Base-by-base conservation (phyloP, 2,113 vertebrate genomes). In the Dicentrarchus labrax region DNA sequence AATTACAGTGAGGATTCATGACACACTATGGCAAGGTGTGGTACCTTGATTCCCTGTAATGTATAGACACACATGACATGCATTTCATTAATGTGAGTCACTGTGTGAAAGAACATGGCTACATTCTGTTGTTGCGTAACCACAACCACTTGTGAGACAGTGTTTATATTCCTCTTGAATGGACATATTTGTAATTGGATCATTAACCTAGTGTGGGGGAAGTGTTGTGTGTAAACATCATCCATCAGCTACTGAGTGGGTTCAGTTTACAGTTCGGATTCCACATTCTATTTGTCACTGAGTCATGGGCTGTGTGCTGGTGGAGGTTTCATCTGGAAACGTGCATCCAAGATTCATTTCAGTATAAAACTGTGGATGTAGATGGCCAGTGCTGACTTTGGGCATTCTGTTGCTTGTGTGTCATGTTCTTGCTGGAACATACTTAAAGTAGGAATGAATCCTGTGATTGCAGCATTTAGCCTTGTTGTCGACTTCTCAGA, bases 151-250 rank as follows among this genome's bases (percentile, higher is more conserved):
- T 59, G 2, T 51, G 13, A 39, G 51, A 17, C 73, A 67, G 5
- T 83, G 73, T 81, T 85, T 75, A 17, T 75, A 41, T 66, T 54
- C 21, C 51, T 60, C 43, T 76, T 70, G 75, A 75, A 38, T 30
- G 43, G 60, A 75, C 74, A 71, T 84, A 45, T 80, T 76, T 79
- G 62, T 62, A 45, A 84, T 57, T 76, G 60, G 59, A 69, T 65
- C 30, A 71, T 85, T 77, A 80, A 76, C 51, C n/a, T 24, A 16
- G 70, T 76, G 67, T 68, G 74, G 80, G 61, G 64, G 87, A 76
- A 74, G 78, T 64, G 67, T 16, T 77, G 68, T 72, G 67, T 86
- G 73, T 82, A 76, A 82, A 79, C 72, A 69, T 57, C 65, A 64
- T 69, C 54, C 36, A 61, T 80, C 60, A 72, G 75, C 21, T 2